Evolutionary conservation across 2,888 invertebrate genomes (phyloP).

Genomic region (Leptopterna dolabrata): DNA sequence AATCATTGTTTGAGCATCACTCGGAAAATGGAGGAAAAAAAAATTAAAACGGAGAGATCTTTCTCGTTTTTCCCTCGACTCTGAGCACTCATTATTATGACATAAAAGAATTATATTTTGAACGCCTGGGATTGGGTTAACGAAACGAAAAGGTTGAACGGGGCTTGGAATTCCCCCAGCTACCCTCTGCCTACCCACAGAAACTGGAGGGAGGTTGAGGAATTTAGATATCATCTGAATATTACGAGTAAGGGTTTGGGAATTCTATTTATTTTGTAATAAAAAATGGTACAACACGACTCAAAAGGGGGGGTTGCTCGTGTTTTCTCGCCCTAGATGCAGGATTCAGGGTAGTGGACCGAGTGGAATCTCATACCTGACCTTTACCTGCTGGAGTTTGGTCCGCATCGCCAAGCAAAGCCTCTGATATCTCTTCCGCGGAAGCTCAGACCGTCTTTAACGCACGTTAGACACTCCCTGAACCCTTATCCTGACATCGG

Average conservation of each 20-base stretch:
- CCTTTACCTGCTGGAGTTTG: not conserved
- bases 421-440: not conserved
- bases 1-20: conserved; percentile 3
- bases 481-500: not conserved
- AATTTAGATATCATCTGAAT: too few species aligned
- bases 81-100: not conserved
- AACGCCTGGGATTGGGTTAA: not conserved
- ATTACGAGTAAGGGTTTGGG: not conserved
- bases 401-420: not conserved
- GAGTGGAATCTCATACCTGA: not conserved
- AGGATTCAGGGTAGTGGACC: not conserved
- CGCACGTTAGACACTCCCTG: not conserved
- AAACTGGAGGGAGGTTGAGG: too few species aligned
- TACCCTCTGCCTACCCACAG: too few species aligned
- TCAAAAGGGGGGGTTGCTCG: not conserved
- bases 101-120: not conserved
- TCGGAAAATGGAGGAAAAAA: not conserved
- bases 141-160: not conserved
- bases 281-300: not conserved
- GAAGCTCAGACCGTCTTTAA: not conserved
- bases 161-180: not conserved
- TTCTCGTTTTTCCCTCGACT: not conserved
- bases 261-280: too few species aligned
- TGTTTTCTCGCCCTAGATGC: not conserved
- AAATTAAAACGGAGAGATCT: not conserved